Evolutionary conservation across 2,888 invertebrate species (phyloP).

Genomic region (Sympetrum striolatum): DNA sequence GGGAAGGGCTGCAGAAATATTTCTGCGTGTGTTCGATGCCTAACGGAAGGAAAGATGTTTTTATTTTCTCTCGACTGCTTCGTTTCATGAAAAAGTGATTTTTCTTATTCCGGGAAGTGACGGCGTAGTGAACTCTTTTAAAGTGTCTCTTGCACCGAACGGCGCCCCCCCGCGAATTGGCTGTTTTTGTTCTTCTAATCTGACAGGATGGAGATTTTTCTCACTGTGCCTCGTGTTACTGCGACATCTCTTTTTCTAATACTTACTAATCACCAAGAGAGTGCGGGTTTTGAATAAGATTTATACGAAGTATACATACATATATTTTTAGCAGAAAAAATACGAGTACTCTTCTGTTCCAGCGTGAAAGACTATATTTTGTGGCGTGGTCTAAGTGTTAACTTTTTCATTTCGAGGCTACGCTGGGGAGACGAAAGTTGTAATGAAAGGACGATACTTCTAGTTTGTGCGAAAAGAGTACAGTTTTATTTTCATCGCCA

Average conservation of each 20-base stretch:
- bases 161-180: neutral
- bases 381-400: slow-evolving; percentile 8
- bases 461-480: neutral
- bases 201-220: slow-evolving; percentile 17
- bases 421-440: neutral
- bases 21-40: slow-evolving; percentile 8
- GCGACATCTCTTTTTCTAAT: neutral
- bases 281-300: slow-evolving; percentile 37
- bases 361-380: slow-evolving; percentile 8
- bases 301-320: slow-evolving; percentile 3
- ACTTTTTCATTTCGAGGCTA: neutral
- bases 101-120: neutral
- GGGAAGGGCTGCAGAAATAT: neutral
- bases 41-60: neutral
- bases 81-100: neutral
- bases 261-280: neutral
- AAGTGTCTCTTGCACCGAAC: neutral
- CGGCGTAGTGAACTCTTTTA: neutral
- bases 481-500: slow-evolving; percentile 23
- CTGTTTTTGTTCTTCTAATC: neutral
- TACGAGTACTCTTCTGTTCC: neutral
- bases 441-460: neutral
- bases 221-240: neutral
- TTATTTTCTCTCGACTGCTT: slow-evolving; percentile 18
- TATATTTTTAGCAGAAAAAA: slow-evolving; percentile 27